Evolutionary conservation across 1,140 invertebrate species (phyloP).

Genomic region (Chrysomallon squamiferum): DNA sequence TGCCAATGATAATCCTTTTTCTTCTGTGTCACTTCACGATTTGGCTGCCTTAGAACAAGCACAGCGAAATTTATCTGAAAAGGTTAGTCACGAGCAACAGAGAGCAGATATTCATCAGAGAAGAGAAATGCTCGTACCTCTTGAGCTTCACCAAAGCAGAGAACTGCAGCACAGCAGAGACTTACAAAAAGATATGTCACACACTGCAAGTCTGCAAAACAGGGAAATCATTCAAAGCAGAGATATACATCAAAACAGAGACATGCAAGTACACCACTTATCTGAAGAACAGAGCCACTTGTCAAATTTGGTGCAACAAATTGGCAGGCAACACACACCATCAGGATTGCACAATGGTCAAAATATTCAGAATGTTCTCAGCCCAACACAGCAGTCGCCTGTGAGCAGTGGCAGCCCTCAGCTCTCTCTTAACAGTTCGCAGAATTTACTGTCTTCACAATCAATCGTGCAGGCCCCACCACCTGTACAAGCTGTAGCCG

Average conservation of each 20-base stretch:
- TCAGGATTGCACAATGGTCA: constrained; percentile 18
- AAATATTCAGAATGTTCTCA: constrained; percentile 25
- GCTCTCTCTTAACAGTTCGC: constrained; percentile 31
- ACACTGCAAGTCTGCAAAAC: no score
- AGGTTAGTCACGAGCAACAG: constrained; percentile 1
- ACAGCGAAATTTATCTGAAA: background rate
- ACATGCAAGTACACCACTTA: constrained; percentile 8
- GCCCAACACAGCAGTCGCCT: constrained; percentile 43
- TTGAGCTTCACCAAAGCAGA: background rate
- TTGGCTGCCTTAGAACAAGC: constrained; percentile 28
- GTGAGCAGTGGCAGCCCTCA: constrained; percentile 28
- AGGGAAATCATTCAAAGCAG: no score
- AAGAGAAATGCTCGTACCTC: background rate
- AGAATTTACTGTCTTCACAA: constrained; percentile 34
- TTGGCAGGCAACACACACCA: constrained; percentile 14
- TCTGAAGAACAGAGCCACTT: constrained; percentile 15
- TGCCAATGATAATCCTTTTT: constrained; percentile 22
- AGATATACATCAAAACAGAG: no score
- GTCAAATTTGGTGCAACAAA: constrained; percentile 13
- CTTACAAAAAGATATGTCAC: no score
- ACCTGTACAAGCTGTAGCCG: constrained; percentile 53
- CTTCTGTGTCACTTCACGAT: constrained; percentile 37
- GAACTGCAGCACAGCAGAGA: no score
- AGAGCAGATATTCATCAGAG: background rate
- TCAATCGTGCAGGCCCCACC: constrained; percentile 33